Evolutionary conservation across 2,888 invertebrate genomes (phyloP), one percentile per base, ranked within the genome.

Genomic region (Diarsia dahlii): DNA sequence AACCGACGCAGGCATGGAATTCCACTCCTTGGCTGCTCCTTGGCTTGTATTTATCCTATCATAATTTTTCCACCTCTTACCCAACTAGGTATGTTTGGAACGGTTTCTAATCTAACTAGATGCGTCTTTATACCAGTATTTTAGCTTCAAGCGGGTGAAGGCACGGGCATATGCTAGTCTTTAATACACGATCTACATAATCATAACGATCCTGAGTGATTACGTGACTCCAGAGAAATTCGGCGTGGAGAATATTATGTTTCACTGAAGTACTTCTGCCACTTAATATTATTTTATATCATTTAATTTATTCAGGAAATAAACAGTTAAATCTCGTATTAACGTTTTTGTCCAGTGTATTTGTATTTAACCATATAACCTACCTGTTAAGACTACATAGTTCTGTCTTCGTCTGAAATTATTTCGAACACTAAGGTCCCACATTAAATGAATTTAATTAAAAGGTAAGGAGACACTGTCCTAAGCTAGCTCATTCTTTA

Each of bases 401-500:
- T 65, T 52, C 48, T 34, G 18, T 66, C 13, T 34, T 58, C 15
- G 4, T 56, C 28, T 46, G 39, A 63, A 76, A 78, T 71, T 64
- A 78, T 67, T 73, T 72, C 34, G 15, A 64, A 58, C 39, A 76
- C 63, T 50, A 71, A 60, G 39, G 68, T 68, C 15, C 50, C 23
- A 63, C n/a, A 69, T 74, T 56, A 66, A 80, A 74, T 71, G 58
- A 72, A 71, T 82, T 84, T 87, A 87, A 86, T 86, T 87, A 87
- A 74, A 86, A 77, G 68, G 82, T 77, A 77, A 78, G 60, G 50
- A 67, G 74, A 86, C 78, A 72, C 74, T 79, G 66, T 66, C 70
- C 66, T 74, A 69, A 71, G 78, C 66, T 60, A 46, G 66, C 67
- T 74, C 73, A 63, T 80, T 75, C 71, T 77, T 82, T 75, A 67